Evolutionary conservation across 2,113 vertebrate species (phyloP), one percentile per base, ranked within the genome.

Genomic region (Urocitellus parryii): DNA sequence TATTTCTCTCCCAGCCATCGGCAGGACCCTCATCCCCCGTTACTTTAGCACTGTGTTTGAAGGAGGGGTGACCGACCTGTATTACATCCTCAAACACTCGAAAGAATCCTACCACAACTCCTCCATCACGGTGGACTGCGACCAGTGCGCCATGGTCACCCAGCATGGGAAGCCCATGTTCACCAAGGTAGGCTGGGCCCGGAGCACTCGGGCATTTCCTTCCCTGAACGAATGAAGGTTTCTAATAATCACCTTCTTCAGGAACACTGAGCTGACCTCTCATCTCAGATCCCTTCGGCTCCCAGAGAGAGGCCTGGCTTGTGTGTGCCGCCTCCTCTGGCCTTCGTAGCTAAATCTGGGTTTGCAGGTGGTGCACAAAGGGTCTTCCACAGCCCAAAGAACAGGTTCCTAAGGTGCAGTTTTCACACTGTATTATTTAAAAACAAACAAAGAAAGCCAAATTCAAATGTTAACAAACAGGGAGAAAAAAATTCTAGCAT

Each of bases 31-130:
- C 98, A 99, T 99, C 98, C 99, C 99, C 95, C 99, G 99, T 96
- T 99, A 99, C 98, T 99, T 99, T 98, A 99, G 99, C 99, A 99
- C 99, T 91, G 99, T 99, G 98, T 99, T 99, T 96, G 99, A 99
- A 98, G 99, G 99, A 96, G 99, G 99, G 94, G 99, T 99, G 98
- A 99, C 99, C 51, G 99, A 99, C 98, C 99, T 99, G 98, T 99
- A 99, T 98, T 99, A 99, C 99, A 99, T 99, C 98, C 99, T 99
- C 98, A 99, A 99, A 97, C 99, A 99, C 98, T 99, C 99, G 92
- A 99, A 99, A 99, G 99, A 99, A 98, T 99, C 99, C 76, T 99
- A 99, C 98, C 99, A 99, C 99, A 99, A 99, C 99, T 99, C 99
- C 95, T 99, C 99, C 98, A 99, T 99, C 99, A 99, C 99, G 53